Evolutionary conservation across 2,797 vertebrate species (phyloP), one percentile per base, ranked within the genome.

Genomic region (Chelon auratus): DNA sequence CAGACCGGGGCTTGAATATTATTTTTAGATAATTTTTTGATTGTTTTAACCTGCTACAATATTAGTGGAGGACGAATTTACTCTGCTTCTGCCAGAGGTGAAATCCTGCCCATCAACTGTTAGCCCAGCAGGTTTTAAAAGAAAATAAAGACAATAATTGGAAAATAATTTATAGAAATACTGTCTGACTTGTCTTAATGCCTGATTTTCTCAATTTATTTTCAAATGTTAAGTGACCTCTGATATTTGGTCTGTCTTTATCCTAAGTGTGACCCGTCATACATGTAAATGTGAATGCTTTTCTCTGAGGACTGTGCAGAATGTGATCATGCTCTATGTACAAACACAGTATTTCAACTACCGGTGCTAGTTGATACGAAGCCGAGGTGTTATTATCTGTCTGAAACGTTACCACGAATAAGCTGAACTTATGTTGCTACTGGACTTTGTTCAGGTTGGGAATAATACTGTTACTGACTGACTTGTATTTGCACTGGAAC

Each of bases 401-500:
- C 71, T 70, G 72, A 81, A 73, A 78, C 73, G 14, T 90, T 68
- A 85, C 87, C 90, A 89, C 22, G 24, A 89, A 91, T 92, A 92
- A 91, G 88, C 85, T 91, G 83, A 89, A 68, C 51, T 57, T 30
- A 45, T 75, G 71, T 74, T 77, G 64, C 70, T 66, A 70, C 72
- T 76, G 69, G 85, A 85, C 67, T 86, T 83, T 94, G 83, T 90
- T 85, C 89, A 90, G 93, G 93, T 93, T 91, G 93, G 91, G 90
- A 93, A 93, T 92, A 82, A 92, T 93, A 91, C 93, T 95, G 93
- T 94, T 93, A 77, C 74, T 94, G 92, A 93, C 76, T 84, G 93
- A 95, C 94, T 95, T 96, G 95, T 96, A 95, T 95, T 95, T 92
- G 94, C 93, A 95, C 95, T 96, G 94, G 95, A 95, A 94, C 94